Evolutionary conservation across 30 jellyfish, hydroid and myxozoan species (phyloP), one percentile per base, ranked within the genome.

Genomic region (Turritopsis rubra): DNA sequence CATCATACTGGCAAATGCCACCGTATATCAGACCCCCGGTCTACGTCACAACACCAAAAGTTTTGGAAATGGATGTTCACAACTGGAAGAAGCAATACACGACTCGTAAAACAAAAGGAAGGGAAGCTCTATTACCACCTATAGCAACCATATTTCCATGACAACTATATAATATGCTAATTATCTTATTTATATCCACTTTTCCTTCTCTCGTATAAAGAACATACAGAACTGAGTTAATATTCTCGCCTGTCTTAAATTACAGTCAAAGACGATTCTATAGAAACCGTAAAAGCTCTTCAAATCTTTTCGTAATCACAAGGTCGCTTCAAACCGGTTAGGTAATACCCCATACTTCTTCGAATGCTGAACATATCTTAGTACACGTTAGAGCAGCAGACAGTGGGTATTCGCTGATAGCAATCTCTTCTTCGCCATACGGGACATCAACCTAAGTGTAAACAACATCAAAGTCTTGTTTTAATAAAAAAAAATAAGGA

Each of bases 381-480:
- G 98, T 84, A 79, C 98, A 92, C 25, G 96, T 86, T 7, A 92
- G 84, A 7, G 98, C 98, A 1, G 96, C 98, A 22, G 98, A 92
- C 65, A 92, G 78, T 1, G 98, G 98, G 79, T 92, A 92, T 75
- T 92, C 93, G 82, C 96, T 87, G 68, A 92, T 88, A 17, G 98
- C 93, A 9, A 85, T 85, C 17, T 71, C 84, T 78, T 92, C 98
- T 82, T 92, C 96, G 26, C 95, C 89, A 73, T 92, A 92, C 83
- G 81, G 89, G 3, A 88, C 94, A 5, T 92, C 96, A 22, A 92
- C 96, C 98, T 92, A 79, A 22, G 60, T 72, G n/a, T 21, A 0
- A 76, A 21, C 19, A 68, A 23, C 16, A 68, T 9, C 9, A 0
- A 68, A 23, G 76, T 66, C 7, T 9, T 68, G 77, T 23, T 7